Conservation (phyloP, 2,113 vertebrate genomes). For the Nicator chloris region DNA sequence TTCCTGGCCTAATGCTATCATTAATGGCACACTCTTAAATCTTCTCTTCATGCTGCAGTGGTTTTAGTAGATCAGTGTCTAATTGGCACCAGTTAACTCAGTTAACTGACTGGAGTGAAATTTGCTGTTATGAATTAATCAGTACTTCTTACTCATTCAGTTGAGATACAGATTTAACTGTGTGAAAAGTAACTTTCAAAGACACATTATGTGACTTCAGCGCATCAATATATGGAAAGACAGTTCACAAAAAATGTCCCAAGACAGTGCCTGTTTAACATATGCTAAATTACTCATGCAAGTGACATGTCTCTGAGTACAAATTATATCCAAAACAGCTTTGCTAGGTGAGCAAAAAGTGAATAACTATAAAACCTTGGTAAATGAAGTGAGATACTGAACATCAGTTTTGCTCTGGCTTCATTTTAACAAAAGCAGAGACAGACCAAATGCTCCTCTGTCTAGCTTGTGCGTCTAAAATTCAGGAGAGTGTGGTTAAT, state of each 20-base stretch:
- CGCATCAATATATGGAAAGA: not conserved
- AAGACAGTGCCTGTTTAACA: not conserved
- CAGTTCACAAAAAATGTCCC: not conserved
- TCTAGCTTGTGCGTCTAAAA: not conserved
- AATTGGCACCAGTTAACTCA: not conserved
- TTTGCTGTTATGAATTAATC: not conserved
- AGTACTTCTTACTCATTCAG: not conserved
- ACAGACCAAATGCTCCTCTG: not conserved
- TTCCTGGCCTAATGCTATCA: not conserved
- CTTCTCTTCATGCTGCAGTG: not conserved
- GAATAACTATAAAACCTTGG: not conserved
- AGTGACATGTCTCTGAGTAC: not conserved
- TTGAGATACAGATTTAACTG: not conserved
- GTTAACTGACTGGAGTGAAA: not conserved
- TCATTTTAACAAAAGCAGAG: not conserved
- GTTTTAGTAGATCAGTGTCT: constrained; percentile 2
- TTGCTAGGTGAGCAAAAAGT: not conserved
- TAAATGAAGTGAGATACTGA: not conserved
- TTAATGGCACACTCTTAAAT: not conserved
- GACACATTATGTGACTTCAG: not conserved
- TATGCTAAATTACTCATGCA: not conserved
- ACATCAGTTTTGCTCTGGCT: not conserved
- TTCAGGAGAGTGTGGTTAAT: not conserved
- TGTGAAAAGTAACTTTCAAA: not conserved
- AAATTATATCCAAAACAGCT: not conserved